Percentiles rank a stretch among this genome's conserved stretches.
Conservation (phyloP, 1,140 invertebrate species). For the Papilio helenus region DNA sequence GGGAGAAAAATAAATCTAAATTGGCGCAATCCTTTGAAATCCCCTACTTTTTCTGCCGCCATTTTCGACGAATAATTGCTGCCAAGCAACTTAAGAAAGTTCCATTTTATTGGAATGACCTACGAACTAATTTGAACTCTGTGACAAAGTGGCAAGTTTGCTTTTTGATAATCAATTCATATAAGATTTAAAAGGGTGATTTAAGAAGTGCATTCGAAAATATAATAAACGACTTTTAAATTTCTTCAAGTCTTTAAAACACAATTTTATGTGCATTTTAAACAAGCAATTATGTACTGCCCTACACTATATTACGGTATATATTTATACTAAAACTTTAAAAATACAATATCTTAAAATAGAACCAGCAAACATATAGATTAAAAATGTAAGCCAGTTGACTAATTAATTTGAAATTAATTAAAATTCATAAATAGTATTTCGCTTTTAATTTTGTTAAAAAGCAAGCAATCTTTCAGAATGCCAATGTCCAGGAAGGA, state of each 20-base stretch:
- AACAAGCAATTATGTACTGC: neutral
- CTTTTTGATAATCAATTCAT: conserved; percentile 30
- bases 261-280: neutral
- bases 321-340: no score
- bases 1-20: conserved; percentile 81
- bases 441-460: neutral
- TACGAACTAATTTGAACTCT: conserved; percentile 44
- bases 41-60: conserved; percentile 74
- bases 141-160: neutral
- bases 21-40: conserved; percentile 77
- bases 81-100: conserved; percentile 61
- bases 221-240: conserved; percentile 34
- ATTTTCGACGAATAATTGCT: conserved; percentile 73
- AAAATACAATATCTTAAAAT: no score
- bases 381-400: no score
- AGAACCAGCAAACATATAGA: no score
- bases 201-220: conserved; percentile 39
- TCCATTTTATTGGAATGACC: conserved; percentile 44
- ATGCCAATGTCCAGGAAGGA: conserved; percentile 3
- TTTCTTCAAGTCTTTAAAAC: conserved; percentile 12
- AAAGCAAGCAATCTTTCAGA: conserved; percentile 29
- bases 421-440: neutral
- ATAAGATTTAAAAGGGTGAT: conserved; percentile 41
- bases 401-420: no score
- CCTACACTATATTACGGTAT: neutral